Evolutionary conservation across 35 echinoderm and acorn worm genomes (phyloP), one percentile per base, ranked within the genome.

Genomic region (Apostichopus parvimensis): DNA sequence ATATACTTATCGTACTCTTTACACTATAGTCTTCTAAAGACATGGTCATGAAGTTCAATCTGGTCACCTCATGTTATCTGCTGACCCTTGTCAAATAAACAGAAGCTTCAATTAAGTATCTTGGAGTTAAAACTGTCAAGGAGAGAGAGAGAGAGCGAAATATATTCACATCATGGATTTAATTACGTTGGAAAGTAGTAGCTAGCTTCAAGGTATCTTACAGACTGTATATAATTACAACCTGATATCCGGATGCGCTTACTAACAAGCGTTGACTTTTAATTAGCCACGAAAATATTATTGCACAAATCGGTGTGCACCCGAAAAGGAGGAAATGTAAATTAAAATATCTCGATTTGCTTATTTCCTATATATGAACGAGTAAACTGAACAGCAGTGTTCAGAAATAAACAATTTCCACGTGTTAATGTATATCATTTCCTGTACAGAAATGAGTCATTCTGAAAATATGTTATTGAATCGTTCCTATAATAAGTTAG

Each of bases 61-160:
- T 68, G 64, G 64, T 68, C 64, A 68, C 64, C 64, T 68, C 64
- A 68, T 68, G 64, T 68, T 14, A 68, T 4, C 64, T 68, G 11
- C 64, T 68, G 64, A 68, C 64, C 64, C 64, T 68, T 68, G 64
- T 68, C 64, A 68, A 68, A 68, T 68, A 68, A 68, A 68, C 64
- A 68, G 64, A 68, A 14, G 64, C 64, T 68, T 68, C 64, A 68
- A 68, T 68, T 68, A 68, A 68, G 64, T 11, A 68, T 68, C 64
- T 68, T 11, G 64, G 18, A 68, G 64, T 14, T 68, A 68, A 68
- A 68, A 68, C 64, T 68, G 64, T 68, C 64, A 68, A 68, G 18
- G 34, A 45, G 34, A 45, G 34, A 45, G 34, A 45, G 34, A 18
- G 64, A 68, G 64, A 68, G 64, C 64, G 64, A 68, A 4, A 45